Percentiles rank a stretch among this genome's conserved stretches.
phyloP scores from a whole-genome alignment of 2,113 vertebrate species.

The Mionectes macconnelli region DNA sequence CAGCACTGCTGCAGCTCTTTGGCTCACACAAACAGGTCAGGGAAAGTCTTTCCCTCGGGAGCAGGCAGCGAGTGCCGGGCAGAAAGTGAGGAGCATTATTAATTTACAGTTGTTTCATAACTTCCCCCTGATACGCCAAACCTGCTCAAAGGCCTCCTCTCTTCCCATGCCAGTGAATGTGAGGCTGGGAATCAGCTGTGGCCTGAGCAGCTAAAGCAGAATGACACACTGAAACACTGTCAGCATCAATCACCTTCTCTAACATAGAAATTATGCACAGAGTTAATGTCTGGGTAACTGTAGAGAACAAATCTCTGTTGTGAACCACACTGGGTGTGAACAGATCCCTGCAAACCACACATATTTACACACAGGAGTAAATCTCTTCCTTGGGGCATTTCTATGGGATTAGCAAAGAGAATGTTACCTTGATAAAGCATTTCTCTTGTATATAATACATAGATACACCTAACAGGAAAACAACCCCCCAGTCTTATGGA shows the following conservation, averaged over 20 bases:
- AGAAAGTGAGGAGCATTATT: slow-evolving; percentile 63
- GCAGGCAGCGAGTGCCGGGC: slow-evolving; percentile 14
- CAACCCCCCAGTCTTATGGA: background rate
- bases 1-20: background rate
- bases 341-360: background rate
- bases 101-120: slow-evolving; percentile 44
- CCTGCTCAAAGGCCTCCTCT: background rate
- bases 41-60: slow-evolving; percentile 25
- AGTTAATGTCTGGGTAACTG: background rate
- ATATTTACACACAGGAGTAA: background rate
- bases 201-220: background rate
- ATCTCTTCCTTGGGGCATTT: background rate
- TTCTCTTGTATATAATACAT: background rate
- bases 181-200: background rate
- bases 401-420: background rate
- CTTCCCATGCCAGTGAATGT: background rate
- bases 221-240: background rate
- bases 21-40: background rate
- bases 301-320: background rate
- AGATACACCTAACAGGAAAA: background rate
- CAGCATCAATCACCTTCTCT: background rate
- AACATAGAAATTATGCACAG: background rate
- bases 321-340: background rate
- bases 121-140: background rate
- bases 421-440: background rate